These are phyloP conservation scores for Volucella bombylans DNA, from an alignment of 2,888 invertebrate species.

Conservation along the genomic window DNA sequence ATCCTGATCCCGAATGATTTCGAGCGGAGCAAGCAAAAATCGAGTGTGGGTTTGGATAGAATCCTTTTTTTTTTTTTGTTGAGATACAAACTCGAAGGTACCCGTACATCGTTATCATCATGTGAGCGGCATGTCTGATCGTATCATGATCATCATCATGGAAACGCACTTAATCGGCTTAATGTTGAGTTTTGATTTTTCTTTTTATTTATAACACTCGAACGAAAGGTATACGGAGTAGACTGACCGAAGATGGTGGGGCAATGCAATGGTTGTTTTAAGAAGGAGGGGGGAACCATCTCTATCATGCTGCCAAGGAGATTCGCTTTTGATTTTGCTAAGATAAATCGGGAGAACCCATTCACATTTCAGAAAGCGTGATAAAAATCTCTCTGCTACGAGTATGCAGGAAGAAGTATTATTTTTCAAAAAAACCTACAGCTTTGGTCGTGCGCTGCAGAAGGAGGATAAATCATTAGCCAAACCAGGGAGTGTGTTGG, in stretches of 20 bases:
- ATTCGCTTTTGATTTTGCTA: constrained; percentile 53
- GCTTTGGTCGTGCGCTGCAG: constrained; percentile 43
- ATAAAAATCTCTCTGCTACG: constrained; percentile 62
- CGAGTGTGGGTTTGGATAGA: constrained; percentile 55
- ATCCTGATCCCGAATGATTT: not conserved
- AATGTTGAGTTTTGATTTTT: constrained; percentile 55
- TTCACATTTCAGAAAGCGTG: constrained; percentile 68
- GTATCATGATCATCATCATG: constrained; percentile 71
- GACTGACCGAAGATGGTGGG: not conserved
- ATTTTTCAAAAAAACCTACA: constrained; percentile 61
- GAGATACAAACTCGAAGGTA: not conserved
- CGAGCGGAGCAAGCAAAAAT: not conserved
- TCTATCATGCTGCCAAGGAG: constrained; percentile 21
- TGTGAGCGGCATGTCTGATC: constrained; percentile 72
- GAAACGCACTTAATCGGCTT: constrained; percentile 72
- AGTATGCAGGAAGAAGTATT: constrained; percentile 53
- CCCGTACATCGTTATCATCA: constrained; percentile 62
- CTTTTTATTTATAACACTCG: constrained; percentile 72
- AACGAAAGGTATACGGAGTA: constrained; percentile 36
- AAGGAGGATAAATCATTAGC: constrained; percentile 65
- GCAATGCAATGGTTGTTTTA: constrained; percentile 7
- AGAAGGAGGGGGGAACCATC: constrained; percentile 22
- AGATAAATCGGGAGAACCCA: constrained; percentile 66
- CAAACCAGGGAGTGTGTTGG: constrained; percentile 57
- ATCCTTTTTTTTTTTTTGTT: constrained; percentile 40